Base-by-base conservation (phyloP, 2,888 invertebrate species). In the Pristionchus fissidentatus region DNA sequence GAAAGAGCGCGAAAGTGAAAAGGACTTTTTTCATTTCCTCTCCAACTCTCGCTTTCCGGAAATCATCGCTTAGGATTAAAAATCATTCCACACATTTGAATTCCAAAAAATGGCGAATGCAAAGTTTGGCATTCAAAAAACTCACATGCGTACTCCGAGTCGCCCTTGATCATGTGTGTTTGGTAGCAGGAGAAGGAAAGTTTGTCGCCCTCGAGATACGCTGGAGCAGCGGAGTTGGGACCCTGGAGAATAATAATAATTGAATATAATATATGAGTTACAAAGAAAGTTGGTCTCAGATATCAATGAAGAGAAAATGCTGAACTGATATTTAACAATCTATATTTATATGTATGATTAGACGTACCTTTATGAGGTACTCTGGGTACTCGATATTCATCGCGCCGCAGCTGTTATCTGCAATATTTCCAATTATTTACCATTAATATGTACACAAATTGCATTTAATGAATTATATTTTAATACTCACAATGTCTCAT, bases 321-420 rank as follows among this genome's bases (percentile, higher is more conserved):
- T 57, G n/a, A n/a, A 35, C 19, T 10, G 41, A 41, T 15, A 43
- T 26, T 8, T 1, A 32, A 3, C n/a, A 29, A 15, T 22, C 62
- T 62, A n/a, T 13, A 43, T 10, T 41, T 10, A 41, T 73, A 4
- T 26, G 41, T 1, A 43, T 8, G 5, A 70, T n/a, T 8, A 70
- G n/a, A 19, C 43, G 29, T 29, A 85, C 85, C 82, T 86, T 86
- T 60, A 86, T 85, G 78, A 91, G 80, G 83, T 90, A 91, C 77
- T 91, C 90, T 10, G 91, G 91, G 75, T 88, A 91, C 78, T 91
- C 91, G 81, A 91, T 88, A 79, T 89, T 92, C 83, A 91, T 91
- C 5, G 91, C 89, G 32, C 90, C 91, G 52, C 91, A 91, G 57
- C 87, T 88, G 84, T 90, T 90, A 46, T 75, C 84, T 84, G 75